These are phyloP conservation scores for Sorex maritimensis DNA, from an alignment of 2,797 vertebrate genomes.

Conservation along the genomic window DNA sequence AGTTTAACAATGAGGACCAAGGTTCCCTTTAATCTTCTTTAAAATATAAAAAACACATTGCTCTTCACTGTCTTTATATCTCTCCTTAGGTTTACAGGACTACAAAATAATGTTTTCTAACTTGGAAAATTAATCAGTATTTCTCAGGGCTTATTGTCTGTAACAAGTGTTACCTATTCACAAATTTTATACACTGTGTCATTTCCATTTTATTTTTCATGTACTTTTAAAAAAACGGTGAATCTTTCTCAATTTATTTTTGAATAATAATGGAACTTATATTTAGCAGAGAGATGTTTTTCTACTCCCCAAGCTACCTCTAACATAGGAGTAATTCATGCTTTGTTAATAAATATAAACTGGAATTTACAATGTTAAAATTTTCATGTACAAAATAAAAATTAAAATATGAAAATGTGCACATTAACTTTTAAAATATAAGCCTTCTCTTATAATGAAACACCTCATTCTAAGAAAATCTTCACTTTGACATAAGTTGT, in stretches of 20 bases:
- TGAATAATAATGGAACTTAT: slow-evolving; percentile 77
- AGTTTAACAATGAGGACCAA: slow-evolving; percentile 69
- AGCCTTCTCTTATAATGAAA: slow-evolving; percentile 57
- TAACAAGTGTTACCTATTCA: slow-evolving; percentile 80
- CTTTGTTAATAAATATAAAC: slow-evolving; percentile 70
- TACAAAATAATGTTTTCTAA: slow-evolving; percentile 83
- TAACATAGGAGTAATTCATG: slow-evolving; percentile 56
- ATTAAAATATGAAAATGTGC: slow-evolving; percentile 21
- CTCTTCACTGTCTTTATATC: slow-evolving; percentile 75
- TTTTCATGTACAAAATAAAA: slow-evolving; percentile 61
- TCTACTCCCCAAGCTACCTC: slow-evolving; percentile 49
- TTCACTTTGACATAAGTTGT: slow-evolving; percentile 53
- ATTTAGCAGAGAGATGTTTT: slow-evolving; percentile 51
- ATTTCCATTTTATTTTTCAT: slow-evolving; percentile 67
- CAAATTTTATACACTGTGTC: slow-evolving; percentile 72
- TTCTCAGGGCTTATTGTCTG: slow-evolving; percentile 79
- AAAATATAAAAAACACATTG: slow-evolving; percentile 75
- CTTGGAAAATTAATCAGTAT: slow-evolving; percentile 84
- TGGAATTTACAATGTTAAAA: slow-evolving; percentile 63
- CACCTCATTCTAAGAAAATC: slow-evolving; percentile 16
- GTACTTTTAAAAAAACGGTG: slow-evolving; percentile 60
- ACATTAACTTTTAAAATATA: slow-evolving; percentile 38
- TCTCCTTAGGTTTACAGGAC: slow-evolving; percentile 66
- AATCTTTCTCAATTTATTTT: slow-evolving; percentile 70
- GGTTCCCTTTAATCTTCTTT: slow-evolving; percentile 79